Base-by-base conservation (phyloP, 2,888 invertebrate species). In the Dioctria rufipes region DNA sequence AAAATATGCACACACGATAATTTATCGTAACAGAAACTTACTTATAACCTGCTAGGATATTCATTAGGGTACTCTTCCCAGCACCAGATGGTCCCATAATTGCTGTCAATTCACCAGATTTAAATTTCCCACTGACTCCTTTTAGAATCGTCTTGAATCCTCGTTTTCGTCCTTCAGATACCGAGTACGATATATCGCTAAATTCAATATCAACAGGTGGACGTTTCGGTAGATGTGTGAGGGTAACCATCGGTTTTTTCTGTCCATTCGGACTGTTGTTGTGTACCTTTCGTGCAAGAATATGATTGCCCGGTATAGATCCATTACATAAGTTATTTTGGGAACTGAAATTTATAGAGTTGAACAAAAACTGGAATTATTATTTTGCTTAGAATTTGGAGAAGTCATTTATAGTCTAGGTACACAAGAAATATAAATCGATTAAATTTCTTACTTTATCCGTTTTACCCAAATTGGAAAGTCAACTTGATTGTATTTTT, bases 31-130 rank as follows among this genome's bases (percentile, higher is more conserved):
- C 25, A 25, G 5, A 43, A 3, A 91, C 92, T 92, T 88, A 95
- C 95, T 94, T 95, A 91, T 96, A 96, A 83, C 96, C 96, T 67
- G 96, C 95, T 84, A 96, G 90, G 85, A 96, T 95, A 87, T 96
- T 96, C 95, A 96, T 95, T 9, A 96, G 92, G 0, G 96, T 95
- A 86, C 94, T 95, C 86, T 95, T 95, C 61, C 92, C 92, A 11
- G 93, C 92, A 1, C 92, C 92, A 0, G 97, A 97, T 46, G 98
- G 98, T 49, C 98, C 98, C 97, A 98, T 97, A 81, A 98, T 97
- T 46, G 97, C 98, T 0, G 97, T 96, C 84, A 98, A 90, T 87
- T 97, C 96, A n/a, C 98, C 96, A 82, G 95, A 95, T 84, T 92
- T 92, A 88, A 97, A 96, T 86, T 94, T 94, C 6, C 98, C 98